These are phyloP conservation scores for Neria commutata DNA, from an alignment of 2,888 invertebrate species.

Conservation along the genomic window DNA sequence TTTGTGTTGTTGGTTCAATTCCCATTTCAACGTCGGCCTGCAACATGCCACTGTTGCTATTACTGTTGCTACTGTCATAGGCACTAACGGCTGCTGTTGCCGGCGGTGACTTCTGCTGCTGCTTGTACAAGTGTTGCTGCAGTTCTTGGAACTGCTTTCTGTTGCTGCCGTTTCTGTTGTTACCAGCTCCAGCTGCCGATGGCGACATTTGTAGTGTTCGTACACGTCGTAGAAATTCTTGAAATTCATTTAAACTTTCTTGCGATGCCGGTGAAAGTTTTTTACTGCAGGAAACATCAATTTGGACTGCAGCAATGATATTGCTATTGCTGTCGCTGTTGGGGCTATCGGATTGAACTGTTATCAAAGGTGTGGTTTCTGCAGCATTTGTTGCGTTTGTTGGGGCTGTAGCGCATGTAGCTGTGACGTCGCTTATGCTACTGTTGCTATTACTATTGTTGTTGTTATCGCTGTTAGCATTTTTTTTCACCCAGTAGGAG, in stretches of 20 bases:
- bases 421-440: neutral
- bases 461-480: slow-evolving; percentile 1
- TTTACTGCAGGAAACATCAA: too few species aligned
- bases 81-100: neutral
- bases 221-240: slow-evolving; percentile 47
- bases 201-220: slow-evolving; percentile 48
- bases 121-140: neutral
- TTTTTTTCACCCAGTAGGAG: slow-evolving; percentile 37
- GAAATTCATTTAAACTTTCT: slow-evolving; percentile 43
- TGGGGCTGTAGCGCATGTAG: neutral
- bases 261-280: slow-evolving; percentile 21
- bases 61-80: neutral
- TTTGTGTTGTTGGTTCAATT: slow-evolving; percentile 42
- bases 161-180: neutral
- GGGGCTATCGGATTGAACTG: neutral
- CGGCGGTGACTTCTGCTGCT: neutral
- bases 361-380: too few species aligned
- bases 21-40: slow-evolving; percentile 45
- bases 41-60: neutral
- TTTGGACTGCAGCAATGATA: too few species aligned
- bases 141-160: slow-evolving; percentile 1
- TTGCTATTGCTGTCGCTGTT: neutral
- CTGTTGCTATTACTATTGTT: slow-evolving; percentile 7
- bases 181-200: neutral
- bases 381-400: neutral